These are phyloP conservation scores for Callocephalon fimbriatum DNA, from an alignment of 2,113 vertebrate species.

Conservation along the genomic window DNA sequence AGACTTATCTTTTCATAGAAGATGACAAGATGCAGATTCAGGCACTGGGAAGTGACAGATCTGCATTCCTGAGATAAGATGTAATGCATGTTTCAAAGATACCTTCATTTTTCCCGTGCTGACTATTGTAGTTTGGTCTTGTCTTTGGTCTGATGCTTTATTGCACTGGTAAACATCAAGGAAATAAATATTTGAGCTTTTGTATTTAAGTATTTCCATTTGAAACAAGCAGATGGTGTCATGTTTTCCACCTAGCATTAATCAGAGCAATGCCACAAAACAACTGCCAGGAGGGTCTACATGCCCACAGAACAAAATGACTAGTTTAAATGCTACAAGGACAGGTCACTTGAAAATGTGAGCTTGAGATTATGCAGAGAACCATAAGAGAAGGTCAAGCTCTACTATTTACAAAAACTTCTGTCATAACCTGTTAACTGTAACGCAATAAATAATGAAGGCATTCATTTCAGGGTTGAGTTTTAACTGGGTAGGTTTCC, in stretches of 20 bases:
- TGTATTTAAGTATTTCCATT: constrained; percentile 15
- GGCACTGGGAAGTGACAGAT: constrained; percentile 57
- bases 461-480: background rate
- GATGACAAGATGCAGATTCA: constrained; percentile 46
- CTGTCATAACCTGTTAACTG: background rate
- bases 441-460: background rate
- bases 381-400: background rate
- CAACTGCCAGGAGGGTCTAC: background rate
- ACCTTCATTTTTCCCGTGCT: constrained; percentile 45
- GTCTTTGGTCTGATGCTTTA: constrained; percentile 65
- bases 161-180: constrained; percentile 63
- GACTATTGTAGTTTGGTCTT: constrained; percentile 54
- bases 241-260: background rate
- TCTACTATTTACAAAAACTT: background rate
- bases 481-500: background rate
- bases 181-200: constrained; percentile 59
- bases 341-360: background rate
- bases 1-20: constrained; percentile 45
- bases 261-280: background rate
- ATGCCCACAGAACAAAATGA: background rate
- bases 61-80: constrained; percentile 57
- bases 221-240: constrained; percentile 39
- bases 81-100: constrained; percentile 60
- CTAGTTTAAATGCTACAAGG: background rate
- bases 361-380: background rate